phyloP scores from a whole-genome alignment of 2,888 invertebrate species.

The Morpho helenor region DNA sequence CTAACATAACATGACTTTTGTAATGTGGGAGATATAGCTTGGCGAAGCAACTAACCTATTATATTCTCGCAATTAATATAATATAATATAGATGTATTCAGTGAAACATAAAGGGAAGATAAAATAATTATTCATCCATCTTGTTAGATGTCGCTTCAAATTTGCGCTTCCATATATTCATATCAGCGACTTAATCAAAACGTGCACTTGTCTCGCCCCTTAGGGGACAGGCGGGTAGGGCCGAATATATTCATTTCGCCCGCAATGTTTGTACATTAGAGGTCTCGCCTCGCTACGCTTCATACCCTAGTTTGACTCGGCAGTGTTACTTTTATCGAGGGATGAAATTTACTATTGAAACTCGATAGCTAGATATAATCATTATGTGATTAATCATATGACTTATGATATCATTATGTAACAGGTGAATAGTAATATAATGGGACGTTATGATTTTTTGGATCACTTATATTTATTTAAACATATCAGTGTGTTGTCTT shows the following conservation, averaged over 20 bases:
- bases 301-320: slow-evolving; percentile 57
- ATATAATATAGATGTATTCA: not conserved
- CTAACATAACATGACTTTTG: no score
- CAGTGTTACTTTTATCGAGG: slow-evolving; percentile 47
- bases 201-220: slow-evolving; percentile 50
- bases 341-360: slow-evolving; percentile 40
- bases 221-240: slow-evolving; percentile 34
- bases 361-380: slow-evolving; percentile 1
- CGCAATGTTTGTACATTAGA: slow-evolving; percentile 80
- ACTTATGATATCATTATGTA: no score
- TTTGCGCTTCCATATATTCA: slow-evolving; percentile 60
- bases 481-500: no score
- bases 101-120: not conserved
- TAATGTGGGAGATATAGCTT: no score
- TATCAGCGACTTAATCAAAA: slow-evolving; percentile 72
- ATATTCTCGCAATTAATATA: no score
- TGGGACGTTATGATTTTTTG: not conserved
- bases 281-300: slow-evolving; percentile 73
- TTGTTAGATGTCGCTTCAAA: slow-evolving; percentile 38
- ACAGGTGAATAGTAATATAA: not conserved
- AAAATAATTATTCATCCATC: slow-evolving; percentile 16
- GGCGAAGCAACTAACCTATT: no score
- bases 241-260: slow-evolving; percentile 75
- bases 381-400: no score
- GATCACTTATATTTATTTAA: no score